These are phyloP conservation scores for Scelioninae gen. 1 DNA, from an alignment of 2,888 invertebrate genomes.

Conservation along the genomic window DNA sequence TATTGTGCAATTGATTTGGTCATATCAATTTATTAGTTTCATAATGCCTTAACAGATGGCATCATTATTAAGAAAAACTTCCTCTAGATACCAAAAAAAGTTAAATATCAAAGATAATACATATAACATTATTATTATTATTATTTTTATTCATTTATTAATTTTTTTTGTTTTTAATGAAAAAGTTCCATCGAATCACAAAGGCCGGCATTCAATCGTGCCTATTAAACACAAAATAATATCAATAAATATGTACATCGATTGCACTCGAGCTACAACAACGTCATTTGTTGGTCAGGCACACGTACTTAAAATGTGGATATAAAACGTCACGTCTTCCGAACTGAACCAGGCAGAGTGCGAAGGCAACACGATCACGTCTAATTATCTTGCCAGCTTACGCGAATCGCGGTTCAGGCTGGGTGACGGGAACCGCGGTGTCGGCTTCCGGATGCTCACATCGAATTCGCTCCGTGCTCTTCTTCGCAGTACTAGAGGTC, in stretches of 20 bases:
- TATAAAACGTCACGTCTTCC: constrained; percentile 72
- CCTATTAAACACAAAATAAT: constrained; percentile 36
- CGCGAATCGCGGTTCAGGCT: constrained; percentile 75
- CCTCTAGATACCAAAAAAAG: too few species aligned
- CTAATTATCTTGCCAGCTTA: constrained; percentile 77
- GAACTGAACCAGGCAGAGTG: constrained; percentile 80
- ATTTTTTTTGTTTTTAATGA: too few species aligned
- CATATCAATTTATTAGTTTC: too few species aligned
- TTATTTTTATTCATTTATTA: too few species aligned
- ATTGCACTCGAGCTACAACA: constrained; percentile 66
- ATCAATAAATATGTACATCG: constrained; percentile 26
- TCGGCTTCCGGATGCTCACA: constrained; percentile 76
- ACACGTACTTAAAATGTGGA: constrained; percentile 72
- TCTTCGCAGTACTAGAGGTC: constrained; percentile 67
- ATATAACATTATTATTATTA: too few species aligned
- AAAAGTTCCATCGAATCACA: constrained; percentile 33
- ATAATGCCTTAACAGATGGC: too few species aligned
- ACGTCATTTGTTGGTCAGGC: constrained; percentile 69
- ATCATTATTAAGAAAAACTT: too few species aligned
- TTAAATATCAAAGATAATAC: too few species aligned
- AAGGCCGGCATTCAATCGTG: constrained; percentile 36
- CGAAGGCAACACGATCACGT: constrained; percentile 73
- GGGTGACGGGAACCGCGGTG: constrained; percentile 75
- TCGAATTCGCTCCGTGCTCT: constrained; percentile 79
- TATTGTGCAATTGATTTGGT: too few species aligned